These are phyloP conservation scores for Larimichthys polyactis DNA, from an alignment of 2,113 vertebrate species.

Conservation along the genomic window DNA sequence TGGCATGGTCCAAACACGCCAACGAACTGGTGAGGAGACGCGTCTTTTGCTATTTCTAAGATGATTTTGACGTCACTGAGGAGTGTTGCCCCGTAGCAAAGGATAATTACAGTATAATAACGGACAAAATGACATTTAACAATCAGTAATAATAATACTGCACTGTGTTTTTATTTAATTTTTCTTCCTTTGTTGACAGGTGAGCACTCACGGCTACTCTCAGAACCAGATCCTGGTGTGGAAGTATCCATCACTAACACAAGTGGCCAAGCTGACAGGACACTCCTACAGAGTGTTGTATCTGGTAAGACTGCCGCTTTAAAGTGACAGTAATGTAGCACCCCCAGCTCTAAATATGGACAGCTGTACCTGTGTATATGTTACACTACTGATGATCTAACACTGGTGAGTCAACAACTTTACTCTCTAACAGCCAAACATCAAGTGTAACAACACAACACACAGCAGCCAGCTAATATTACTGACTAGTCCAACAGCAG, in stretches of 20 bases:
- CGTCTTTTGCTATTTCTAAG: background rate
- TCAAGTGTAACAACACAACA: no score
- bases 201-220: constrained; percentile 89
- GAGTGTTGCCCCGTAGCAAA: background rate
- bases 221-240: constrained; percentile 89
- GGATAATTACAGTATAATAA: background rate
- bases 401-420: no score
- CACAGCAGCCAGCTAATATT: no score
- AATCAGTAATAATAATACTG: background rate
- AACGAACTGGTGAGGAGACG: constrained; percentile 85
- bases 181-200: constrained; percentile 67
- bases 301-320: constrained; percentile 75
- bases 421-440: no score
- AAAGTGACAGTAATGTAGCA: no score
- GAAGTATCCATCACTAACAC: constrained; percentile 87
- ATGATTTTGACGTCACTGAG: background rate
- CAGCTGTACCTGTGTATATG: no score
- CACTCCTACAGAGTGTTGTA: constrained; percentile 88
- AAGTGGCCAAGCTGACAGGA: constrained; percentile 87
- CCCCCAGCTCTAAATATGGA: no score
- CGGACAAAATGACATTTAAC: background rate
- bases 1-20: constrained; percentile 89
- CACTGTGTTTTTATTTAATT: background rate
- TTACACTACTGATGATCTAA: no score
- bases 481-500: no score